These are phyloP conservation scores for Cotesia glomerata DNA, from an alignment of 1,140 invertebrate genomes.

Conservation along the genomic window DNA sequence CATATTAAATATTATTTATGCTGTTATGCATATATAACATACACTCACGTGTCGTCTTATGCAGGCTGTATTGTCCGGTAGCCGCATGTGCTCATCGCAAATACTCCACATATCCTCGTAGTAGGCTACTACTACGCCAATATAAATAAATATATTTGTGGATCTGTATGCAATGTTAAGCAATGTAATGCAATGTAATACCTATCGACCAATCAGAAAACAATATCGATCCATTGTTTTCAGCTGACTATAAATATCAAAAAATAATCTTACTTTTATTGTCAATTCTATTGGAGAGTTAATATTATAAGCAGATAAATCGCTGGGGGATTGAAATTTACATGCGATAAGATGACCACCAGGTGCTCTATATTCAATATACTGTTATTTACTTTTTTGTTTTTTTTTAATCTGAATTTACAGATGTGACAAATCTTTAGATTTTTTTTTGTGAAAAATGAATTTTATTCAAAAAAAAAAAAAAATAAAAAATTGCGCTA, in stretches of 20 bases:
- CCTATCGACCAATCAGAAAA: slow-evolving; percentile 58
- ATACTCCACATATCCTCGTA: neutral
- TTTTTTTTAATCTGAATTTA: too few species aligned
- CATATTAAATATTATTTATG: slow-evolving; percentile 64
- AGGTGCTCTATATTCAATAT: neutral
- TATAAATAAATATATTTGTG: slow-evolving; percentile 14
- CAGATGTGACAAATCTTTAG: too few species aligned
- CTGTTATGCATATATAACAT: slow-evolving; percentile 40
- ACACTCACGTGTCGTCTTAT: slow-evolving; percentile 35
- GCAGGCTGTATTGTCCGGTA: slow-evolving; percentile 13
- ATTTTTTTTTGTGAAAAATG: too few species aligned
- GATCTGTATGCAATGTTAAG: slow-evolving; percentile 34
- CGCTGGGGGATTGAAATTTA: neutral
- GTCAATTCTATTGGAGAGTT: neutral
- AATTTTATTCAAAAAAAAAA: too few species aligned
- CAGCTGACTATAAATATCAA: slow-evolving; percentile 58
- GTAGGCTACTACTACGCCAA: neutral
- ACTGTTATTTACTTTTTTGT: too few species aligned
- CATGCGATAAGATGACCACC: neutral
- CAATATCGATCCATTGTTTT: slow-evolving; percentile 65
- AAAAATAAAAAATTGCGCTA: too few species aligned
- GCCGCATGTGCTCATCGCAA: slow-evolving; percentile 8
- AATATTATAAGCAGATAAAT: too few species aligned
- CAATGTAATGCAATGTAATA: neutral
- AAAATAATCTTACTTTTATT: slow-evolving; percentile 44